A percentile compares a stretch with the other conserved stretches of the same genome.
Evolutionary conservation across 2,888 invertebrate species (phyloP).

Genomic region (Rhynchonema sp.): DNA sequence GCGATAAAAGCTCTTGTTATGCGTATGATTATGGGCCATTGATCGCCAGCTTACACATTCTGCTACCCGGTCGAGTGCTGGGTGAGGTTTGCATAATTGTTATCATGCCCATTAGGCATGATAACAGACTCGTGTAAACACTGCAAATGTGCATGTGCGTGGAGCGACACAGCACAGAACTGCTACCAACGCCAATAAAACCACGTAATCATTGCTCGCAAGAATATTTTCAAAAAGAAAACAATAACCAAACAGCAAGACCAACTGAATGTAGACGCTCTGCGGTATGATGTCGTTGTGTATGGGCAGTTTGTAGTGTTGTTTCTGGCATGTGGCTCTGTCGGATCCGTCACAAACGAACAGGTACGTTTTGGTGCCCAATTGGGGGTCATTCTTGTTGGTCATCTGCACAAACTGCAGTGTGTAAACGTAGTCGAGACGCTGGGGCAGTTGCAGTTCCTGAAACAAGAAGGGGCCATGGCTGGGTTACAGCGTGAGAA

Average conservation of each 20-base stretch:
- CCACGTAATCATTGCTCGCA: too few relatives aligned
- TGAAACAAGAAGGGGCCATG: constrained; percentile 3
- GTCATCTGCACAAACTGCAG: constrained; percentile 21
- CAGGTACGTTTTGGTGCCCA: constrained; percentile 9
- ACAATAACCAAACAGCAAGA: constrained; percentile 17
- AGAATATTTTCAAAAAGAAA: too few relatives aligned
- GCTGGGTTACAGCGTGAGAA: background rate
- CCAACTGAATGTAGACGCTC: constrained; percentile 16
- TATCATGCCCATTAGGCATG: too few relatives aligned
- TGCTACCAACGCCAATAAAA: too few relatives aligned
- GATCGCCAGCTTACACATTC: too few relatives aligned
- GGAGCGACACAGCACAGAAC: too few relatives aligned
- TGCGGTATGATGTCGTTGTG: constrained; percentile 19
- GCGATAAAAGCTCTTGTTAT: too few relatives aligned
- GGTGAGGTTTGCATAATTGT: too few relatives aligned
- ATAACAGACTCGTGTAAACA: too few relatives aligned
- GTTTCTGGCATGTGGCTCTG: background rate
- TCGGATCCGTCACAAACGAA: constrained; percentile 9
- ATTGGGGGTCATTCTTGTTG: constrained; percentile 16
- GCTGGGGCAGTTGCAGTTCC: constrained; percentile 18
- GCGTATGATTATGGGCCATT: too few relatives aligned
- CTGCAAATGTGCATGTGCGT: too few relatives aligned
- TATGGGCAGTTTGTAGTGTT: constrained; percentile 14
- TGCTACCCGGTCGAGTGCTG: too few relatives aligned
- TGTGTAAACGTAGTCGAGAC: constrained; percentile 23